Conservation (phyloP, 1,140 invertebrate species). For the Saccostrea cuccullata region DNA sequence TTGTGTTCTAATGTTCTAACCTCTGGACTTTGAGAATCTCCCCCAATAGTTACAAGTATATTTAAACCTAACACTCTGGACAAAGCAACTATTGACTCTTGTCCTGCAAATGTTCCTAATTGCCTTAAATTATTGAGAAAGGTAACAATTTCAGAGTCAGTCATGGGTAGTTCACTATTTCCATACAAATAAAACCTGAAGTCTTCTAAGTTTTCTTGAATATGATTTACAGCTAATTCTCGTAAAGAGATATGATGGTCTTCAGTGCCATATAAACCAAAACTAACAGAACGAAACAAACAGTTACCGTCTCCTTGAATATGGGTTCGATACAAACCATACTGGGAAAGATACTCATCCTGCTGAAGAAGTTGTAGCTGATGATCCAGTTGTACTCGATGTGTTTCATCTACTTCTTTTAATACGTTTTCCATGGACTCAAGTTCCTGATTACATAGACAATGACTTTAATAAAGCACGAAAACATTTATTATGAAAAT, state of each 20-base stretch:
- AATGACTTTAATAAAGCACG: no score
- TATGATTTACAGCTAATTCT: slow-evolving; percentile 8
- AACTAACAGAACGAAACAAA: slow-evolving; percentile 6
- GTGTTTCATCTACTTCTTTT: background rate
- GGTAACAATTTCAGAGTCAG: background rate
- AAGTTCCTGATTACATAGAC: background rate
- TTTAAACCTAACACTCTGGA: slow-evolving; percentile 10
- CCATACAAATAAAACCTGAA: background rate
- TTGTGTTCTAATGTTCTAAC: slow-evolving; percentile 14
- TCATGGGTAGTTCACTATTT: background rate
- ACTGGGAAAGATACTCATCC: background rate
- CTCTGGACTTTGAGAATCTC: slow-evolving; percentile 14
- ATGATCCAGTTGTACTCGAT: background rate
- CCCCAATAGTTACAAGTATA: slow-evolving; percentile 20
- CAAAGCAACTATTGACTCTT: slow-evolving; percentile 1
- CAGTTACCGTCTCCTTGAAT: slow-evolving; percentile 17
- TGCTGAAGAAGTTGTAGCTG: background rate
- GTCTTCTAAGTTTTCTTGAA: background rate
- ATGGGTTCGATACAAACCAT: slow-evolving; percentile 15
- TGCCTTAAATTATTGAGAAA: slow-evolving; percentile 14
- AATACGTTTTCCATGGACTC: background rate
- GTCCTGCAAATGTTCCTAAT: no score
- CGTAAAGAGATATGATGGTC: background rate
- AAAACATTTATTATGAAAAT: no score
- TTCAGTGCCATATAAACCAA: slow-evolving; percentile 27